phyloP scores from a whole-genome alignment of 2,113 vertebrate species.

The Chionodraco myersi region DNA sequence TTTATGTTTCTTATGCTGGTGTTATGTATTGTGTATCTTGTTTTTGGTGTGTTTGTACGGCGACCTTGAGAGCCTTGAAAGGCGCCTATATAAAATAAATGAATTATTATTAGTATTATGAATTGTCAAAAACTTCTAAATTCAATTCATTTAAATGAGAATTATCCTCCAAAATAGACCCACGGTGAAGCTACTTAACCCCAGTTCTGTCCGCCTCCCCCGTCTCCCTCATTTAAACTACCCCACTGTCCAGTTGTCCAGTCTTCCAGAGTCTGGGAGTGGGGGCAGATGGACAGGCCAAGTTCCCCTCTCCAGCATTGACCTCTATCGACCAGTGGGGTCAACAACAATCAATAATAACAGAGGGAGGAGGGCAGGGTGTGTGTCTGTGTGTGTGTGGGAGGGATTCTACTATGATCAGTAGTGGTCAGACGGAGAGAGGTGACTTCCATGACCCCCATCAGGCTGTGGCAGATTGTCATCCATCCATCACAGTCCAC shows the following conservation, averaged over 20 bases:
- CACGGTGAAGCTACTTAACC: not conserved
- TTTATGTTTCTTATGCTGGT: too few species aligned
- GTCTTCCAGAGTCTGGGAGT: slow-evolving; percentile 18
- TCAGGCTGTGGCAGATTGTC: slow-evolving; percentile 72
- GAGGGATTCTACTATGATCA: slow-evolving; percentile 11
- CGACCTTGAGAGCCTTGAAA: too few species aligned
- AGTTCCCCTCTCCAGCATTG: slow-evolving; percentile 72
- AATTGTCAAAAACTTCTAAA: too few species aligned
- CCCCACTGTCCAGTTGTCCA: slow-evolving; percentile 52
- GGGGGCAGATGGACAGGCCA: slow-evolving; percentile 60
- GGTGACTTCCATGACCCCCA: slow-evolving; percentile 73
- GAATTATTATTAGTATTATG: not conserved
- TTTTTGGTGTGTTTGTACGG: too few species aligned
- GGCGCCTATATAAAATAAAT: too few species aligned
- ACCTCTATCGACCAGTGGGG: slow-evolving; percentile 73
- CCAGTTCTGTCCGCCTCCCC: too few species aligned
- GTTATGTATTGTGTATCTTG: too few species aligned
- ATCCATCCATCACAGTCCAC: slow-evolving; percentile 69
- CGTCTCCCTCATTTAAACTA: not conserved
- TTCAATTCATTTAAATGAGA: not conserved
- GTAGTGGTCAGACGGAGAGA: slow-evolving; percentile 40
- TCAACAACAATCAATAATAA: slow-evolving; percentile 70
- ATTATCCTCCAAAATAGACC: not conserved
- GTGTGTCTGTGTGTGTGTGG: slow-evolving; percentile 24
- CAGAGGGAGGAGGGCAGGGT: slow-evolving; percentile 9